Conservation (phyloP, 2,888 invertebrate species). For the Zaprionus bogoriensis region DNA sequence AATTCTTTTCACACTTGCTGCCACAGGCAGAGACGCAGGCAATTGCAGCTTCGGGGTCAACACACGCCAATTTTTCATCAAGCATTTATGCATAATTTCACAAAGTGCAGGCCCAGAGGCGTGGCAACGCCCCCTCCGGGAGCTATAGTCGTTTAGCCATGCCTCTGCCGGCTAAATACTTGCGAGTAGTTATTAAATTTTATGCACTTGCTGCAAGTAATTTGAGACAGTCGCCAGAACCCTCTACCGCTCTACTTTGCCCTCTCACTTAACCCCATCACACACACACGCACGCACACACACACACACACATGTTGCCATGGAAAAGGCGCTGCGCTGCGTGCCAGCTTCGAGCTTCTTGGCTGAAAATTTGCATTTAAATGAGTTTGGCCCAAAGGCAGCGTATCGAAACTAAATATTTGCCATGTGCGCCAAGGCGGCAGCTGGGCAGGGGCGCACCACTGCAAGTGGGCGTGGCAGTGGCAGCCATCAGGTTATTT, state of each 20-base stretch:
- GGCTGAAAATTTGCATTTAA: conserved; percentile 72
- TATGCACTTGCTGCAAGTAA: conserved; percentile 71
- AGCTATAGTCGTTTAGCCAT: conserved; percentile 32
- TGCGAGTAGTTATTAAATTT: conserved; percentile 69
- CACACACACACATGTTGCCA: conserved; percentile 12
- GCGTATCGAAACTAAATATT: conserved; percentile 76
- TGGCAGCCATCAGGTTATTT: conserved; percentile 61
- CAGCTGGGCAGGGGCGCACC: background rate
- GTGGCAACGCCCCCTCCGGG: background rate
- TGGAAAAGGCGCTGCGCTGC: conserved; percentile 2
- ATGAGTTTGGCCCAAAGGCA: conserved; percentile 78
- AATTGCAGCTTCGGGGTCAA: conserved; percentile 47
- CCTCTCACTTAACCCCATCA: background rate
- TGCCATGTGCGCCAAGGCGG: conserved; percentile 44
- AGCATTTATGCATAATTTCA: conserved; percentile 66
- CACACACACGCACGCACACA: background rate
- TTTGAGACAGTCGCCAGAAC: conserved; percentile 33
- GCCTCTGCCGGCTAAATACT: conserved; percentile 56
- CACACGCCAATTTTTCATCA: conserved; percentile 61
- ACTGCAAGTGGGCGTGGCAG: conserved; percentile 7
- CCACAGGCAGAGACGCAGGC: conserved; percentile 50
- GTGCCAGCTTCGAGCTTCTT: conserved; percentile 42
- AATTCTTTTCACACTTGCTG: conserved; percentile 72
- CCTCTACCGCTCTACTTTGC: background rate
- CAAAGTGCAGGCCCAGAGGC: conserved; percentile 46